Evolutionary conservation across 30 jellyfish, hydroid and myxozoan genomes (phyloP), one percentile per base, ranked within the genome.

Genomic region (Nemopilema nomurai): DNA sequence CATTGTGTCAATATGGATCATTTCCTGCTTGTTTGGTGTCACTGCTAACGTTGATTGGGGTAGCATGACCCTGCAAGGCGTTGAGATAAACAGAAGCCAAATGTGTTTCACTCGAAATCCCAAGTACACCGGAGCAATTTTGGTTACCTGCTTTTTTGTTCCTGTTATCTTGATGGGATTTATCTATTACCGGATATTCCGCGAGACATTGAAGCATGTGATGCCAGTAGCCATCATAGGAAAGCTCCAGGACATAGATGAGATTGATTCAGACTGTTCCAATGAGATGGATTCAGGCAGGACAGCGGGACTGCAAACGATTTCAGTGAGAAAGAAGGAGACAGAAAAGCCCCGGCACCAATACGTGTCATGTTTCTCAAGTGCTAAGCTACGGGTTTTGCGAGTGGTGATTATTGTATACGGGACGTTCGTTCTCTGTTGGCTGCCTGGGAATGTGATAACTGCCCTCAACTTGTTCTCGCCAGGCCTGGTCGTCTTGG

Each of bases 401-500:
- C 66, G 90, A 49, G 90, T 21, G 1, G 69, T 67, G 7, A 71
- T 80, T 25, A 69, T 80, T 29, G 67, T 91, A 4, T 91, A 74
- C 75, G 97, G 97, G 1, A 31, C 94, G 20, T 91, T 84, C 68
- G 97, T 80, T 76, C 75, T 80, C 41, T 91, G 96, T 32, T 91
- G 97, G 97, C 33, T 85, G 69, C 97, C 97, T 18, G 92, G 76
- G 1, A 64, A 76, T 31, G 57, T 86, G 28, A 57, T 91, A 20
- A 49, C 84, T 19, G 8, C 67, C 18, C 21, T 85, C 33, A 28
- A 81, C 69, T 69, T 62, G 22, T 62, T 26, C n/a, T 78, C 83
- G 90, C 82, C 90, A 20, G 72, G 67, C 21, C 33, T 19, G 18
- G n/a, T 79, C 51, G 21, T 18, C 41, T 51, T 51, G 23, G 76